Evolutionary conservation across 2,797 vertebrate genomes (phyloP).

Genomic region (Myoxocephalus aenaeus): DNA sequence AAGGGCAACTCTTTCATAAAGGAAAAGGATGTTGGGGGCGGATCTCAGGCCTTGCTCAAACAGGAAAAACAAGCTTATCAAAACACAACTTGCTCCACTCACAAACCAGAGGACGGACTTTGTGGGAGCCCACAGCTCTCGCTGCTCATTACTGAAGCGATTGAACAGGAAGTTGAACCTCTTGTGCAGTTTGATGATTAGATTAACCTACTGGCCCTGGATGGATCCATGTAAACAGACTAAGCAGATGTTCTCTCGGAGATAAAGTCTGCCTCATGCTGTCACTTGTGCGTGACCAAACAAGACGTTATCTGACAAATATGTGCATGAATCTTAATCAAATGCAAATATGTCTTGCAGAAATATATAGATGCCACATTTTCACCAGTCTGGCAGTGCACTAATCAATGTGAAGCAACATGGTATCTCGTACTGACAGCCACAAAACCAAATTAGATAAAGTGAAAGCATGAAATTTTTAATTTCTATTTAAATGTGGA

Average conservation of each 20-base stretch:
- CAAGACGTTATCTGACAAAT: slow-evolving; percentile 72
- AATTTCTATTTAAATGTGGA: slow-evolving; percentile 75
- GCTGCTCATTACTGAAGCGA: slow-evolving; percentile 81
- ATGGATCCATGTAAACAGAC: slow-evolving; percentile 80
- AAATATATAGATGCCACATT: slow-evolving; percentile 51
- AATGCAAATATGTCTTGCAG: slow-evolving; percentile 51
- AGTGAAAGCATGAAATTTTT: slow-evolving; percentile 67
- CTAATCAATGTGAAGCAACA: slow-evolving; percentile 53
- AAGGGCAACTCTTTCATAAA: slow-evolving; percentile 55
- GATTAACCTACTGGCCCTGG: slow-evolving; percentile 83
- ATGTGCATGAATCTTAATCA: slow-evolving; percentile 72
- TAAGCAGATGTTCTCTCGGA: slow-evolving; percentile 87
- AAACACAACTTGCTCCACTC: slow-evolving; percentile 85
- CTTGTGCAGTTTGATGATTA: slow-evolving; percentile 85
- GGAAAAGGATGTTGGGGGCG: slow-evolving; percentile 78
- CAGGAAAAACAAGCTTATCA: slow-evolving; percentile 79
- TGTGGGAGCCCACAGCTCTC: slow-evolving; percentile 85
- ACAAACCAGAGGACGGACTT: slow-evolving; percentile 80
- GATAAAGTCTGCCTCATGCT: slow-evolving; percentile 80
- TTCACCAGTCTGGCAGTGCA: slow-evolving; percentile 10
- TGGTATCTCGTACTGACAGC: slow-evolving; percentile 57
- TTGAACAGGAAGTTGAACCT: slow-evolving; percentile 86
- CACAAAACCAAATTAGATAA: slow-evolving; percentile 63
- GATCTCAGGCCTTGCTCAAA: slow-evolving; percentile 44
- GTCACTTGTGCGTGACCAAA: slow-evolving; percentile 73